A percentile compares a stretch with the other conserved stretches of the same genome.
phyloP scores from a whole-genome alignment of 2,888 invertebrate genomes.

The Piscicola geometra region DNA sequence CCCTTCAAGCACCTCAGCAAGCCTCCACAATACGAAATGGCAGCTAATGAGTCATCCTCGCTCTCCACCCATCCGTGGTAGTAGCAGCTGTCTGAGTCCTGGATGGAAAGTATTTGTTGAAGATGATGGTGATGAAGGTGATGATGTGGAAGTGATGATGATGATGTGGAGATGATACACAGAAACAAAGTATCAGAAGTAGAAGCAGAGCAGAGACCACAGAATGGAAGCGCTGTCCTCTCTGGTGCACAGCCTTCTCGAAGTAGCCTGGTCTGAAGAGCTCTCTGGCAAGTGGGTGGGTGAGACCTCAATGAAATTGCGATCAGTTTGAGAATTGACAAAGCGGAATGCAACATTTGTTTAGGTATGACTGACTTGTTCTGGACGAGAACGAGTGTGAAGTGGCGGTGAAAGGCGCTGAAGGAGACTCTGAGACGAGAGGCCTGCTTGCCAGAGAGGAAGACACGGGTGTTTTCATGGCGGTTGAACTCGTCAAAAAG shows the following conservation, averaged over 20 bases:
- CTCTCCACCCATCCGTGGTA: slow-evolving; percentile 19
- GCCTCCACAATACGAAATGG: slow-evolving; percentile 15
- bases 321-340: no score
- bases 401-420: background rate
- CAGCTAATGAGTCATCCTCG: slow-evolving; percentile 15
- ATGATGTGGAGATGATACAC: no score
- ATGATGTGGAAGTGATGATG: no score
- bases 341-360: no score
- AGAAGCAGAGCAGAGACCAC: no score
- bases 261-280: slow-evolving; percentile 24
- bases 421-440: background rate
- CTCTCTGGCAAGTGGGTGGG: slow-evolving; percentile 6
- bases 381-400: background rate
- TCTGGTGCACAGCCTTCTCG: slow-evolving; percentile 28
- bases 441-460: background rate
- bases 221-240: slow-evolving; percentile 15
- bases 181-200: no score
- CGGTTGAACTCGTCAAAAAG: slow-evolving; percentile 5
- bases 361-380: slow-evolving; percentile 3
- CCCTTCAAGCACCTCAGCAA: no score
- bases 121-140: no score
- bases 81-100: slow-evolving; percentile 9
- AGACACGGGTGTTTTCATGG: background rate
- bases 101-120: no score
- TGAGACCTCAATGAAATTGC: no score